Conservation (phyloP, 2,113 vertebrate genomes). For the Dunckerocampus dactyliophorus region DNA sequence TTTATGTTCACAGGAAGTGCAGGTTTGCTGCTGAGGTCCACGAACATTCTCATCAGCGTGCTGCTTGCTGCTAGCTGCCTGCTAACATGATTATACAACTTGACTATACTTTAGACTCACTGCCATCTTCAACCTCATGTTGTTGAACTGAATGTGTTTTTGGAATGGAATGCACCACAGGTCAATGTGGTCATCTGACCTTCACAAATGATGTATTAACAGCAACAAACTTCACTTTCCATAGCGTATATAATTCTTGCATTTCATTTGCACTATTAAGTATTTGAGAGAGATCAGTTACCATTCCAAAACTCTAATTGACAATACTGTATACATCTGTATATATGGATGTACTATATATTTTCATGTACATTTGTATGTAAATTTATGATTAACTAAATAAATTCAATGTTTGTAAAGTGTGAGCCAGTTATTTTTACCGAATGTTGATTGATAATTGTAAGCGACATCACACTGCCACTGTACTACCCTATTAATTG, state of each 20-base stretch:
- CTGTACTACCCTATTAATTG: too few species aligned
- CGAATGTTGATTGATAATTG: not conserved
- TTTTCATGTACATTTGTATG: conserved; percentile 5
- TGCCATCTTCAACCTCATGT: not conserved
- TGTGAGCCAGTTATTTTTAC: not conserved
- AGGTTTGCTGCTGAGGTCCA: conserved; percentile 15
- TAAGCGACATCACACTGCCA: too few species aligned
- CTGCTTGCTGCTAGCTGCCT: conserved; percentile 27
- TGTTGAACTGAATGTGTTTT: conserved; percentile 18
- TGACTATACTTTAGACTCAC: not conserved
- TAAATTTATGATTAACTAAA: conserved; percentile 28
- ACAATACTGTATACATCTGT: not conserved
- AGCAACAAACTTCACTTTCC: not conserved
- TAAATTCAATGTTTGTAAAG: conserved; percentile 37
- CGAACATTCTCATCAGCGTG: conserved; percentile 28
- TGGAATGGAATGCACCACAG: conserved; percentile 5
- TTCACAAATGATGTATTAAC: not conserved
- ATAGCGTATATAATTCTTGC: not conserved
- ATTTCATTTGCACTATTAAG: not conserved
- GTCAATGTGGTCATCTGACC: not conserved
- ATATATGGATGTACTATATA: conserved; percentile 15
- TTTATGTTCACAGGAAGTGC: conserved; percentile 12
- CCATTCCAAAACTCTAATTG: not conserved
- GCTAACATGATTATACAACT: conserved; percentile 14
- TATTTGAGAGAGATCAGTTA: not conserved